Evolutionary conservation across 2,113 vertebrate genomes (phyloP).

Genomic region (Varanus salvator): DNA sequence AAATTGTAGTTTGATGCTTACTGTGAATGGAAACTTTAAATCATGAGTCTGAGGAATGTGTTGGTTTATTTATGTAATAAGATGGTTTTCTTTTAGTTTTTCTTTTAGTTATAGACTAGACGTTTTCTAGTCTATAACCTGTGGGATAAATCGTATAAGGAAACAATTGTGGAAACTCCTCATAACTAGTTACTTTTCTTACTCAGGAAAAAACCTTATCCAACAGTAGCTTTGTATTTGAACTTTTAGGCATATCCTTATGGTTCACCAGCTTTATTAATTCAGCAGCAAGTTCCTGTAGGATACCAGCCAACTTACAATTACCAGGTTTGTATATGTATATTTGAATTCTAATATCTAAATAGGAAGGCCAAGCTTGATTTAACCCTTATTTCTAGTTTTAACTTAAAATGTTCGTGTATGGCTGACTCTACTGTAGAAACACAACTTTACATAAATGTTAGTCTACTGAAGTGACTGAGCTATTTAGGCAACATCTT

Average conservation of each 20-base stretch:
- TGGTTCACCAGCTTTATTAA: slow-evolving; percentile 76
- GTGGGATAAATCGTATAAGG: background rate
- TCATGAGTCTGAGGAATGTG: background rate
- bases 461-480: background rate
- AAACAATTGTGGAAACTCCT: background rate
- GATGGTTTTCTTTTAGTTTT: background rate
- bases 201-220: background rate
- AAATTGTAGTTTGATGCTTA: background rate
- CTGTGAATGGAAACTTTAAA: background rate
- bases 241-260: slow-evolving; percentile 85
- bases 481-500: background rate
- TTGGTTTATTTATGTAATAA: background rate
- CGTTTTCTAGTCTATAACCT: background rate
- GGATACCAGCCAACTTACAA: slow-evolving; percentile 85
- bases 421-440: background rate
- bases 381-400: background rate
- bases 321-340: slow-evolving; percentile 83
- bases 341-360: background rate
- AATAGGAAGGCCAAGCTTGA: background rate
- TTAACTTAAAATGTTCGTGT: background rate
- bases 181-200: background rate
- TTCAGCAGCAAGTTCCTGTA: slow-evolving; percentile 87
- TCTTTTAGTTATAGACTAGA: background rate
- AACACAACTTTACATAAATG: background rate
- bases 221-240: background rate